A percentile compares a stretch with the other conserved stretches of the same genome.
Conservation (phyloP, 2,113 vertebrate genomes). For the Limanda limanda region DNA sequence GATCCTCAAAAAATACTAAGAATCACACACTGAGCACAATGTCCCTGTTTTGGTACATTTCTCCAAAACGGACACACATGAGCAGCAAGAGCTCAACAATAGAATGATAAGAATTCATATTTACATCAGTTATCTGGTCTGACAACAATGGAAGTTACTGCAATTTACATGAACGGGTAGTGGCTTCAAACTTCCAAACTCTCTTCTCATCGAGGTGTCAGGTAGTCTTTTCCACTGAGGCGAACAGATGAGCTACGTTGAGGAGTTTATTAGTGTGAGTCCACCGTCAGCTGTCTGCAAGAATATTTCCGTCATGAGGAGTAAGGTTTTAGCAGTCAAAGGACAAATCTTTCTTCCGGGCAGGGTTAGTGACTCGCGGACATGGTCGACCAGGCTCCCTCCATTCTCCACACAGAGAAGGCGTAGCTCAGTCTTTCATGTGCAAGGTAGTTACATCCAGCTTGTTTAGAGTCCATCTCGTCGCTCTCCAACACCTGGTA, state of each 20-base stretch:
- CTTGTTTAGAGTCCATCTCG: slow-evolving; percentile 86
- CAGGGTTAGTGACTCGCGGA: slow-evolving; percentile 85
- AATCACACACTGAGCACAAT: slow-evolving; percentile 6
- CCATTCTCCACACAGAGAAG: slow-evolving; percentile 95
- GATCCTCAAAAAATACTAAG: background rate
- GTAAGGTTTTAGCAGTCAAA: background rate
- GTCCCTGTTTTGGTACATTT: background rate
- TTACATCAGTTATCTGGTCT: slow-evolving; percentile 17
- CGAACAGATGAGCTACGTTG: slow-evolving; percentile 1
- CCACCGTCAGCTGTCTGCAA: background rate
- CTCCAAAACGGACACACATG: background rate
- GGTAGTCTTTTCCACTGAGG: slow-evolving; percentile 2
- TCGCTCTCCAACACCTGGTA: slow-evolving; percentile 92
- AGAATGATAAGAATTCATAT: slow-evolving; percentile 6
- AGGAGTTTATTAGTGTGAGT: slow-evolving; percentile 1
- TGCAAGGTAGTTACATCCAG: slow-evolving; percentile 90
- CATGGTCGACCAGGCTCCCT: slow-evolving; percentile 91
- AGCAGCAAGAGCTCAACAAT: slow-evolving; percentile 19
- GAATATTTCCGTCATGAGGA: background rate
- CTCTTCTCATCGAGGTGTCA: background rate
- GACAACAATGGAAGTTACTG: background rate
- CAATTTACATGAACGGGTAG: background rate
- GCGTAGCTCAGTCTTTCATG: slow-evolving; percentile 92
- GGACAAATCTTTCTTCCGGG: background rate
- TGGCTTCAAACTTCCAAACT: slow-evolving; percentile 3